A percentile compares a stretch with the other conserved stretches of the same genome.
Evolutionary conservation across 2,888 invertebrate genomes (phyloP).

Genomic region (Ornithoptera alexandrae): DNA sequence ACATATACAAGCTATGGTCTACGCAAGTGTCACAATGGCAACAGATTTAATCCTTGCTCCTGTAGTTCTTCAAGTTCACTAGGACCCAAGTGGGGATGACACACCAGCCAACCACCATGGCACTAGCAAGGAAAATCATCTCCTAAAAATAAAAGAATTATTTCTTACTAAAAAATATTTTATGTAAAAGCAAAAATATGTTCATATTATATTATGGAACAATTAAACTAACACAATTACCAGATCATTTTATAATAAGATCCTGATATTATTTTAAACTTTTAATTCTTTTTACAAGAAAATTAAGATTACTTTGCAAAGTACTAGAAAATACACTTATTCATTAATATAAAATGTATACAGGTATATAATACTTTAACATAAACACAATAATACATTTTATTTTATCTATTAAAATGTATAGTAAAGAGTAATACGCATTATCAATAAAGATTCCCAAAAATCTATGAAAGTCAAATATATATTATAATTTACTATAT

Average conservation of each 20-base stretch:
- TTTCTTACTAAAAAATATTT: background rate
- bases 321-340: too few relatives aligned
- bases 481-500: background rate
- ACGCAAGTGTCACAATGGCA: conserved; percentile 1
- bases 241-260: too few relatives aligned
- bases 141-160: conserved; percentile 49
- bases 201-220: too few relatives aligned
- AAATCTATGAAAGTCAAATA: background rate
- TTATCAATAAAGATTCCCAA: background rate
- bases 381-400: too few relatives aligned
- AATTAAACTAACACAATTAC: too few relatives aligned
- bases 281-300: too few relatives aligned
- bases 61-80: conserved; percentile 68
- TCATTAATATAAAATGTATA: too few relatives aligned
- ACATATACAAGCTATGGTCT: conserved; percentile 8
- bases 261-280: too few relatives aligned
- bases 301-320: too few relatives aligned
- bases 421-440: background rate
- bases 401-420: background rate
- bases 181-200: too few relatives aligned
- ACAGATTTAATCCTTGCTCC: conserved; percentile 46
- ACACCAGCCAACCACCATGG: conserved; percentile 64
- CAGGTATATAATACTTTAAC: too few relatives aligned
- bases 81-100: conserved; percentile 64
- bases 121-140: conserved; percentile 45